Percentiles rank a stretch among this genome's conserved stretches.
phyloP scores from a whole-genome alignment of 1,140 invertebrate genomes.

The Nasonia vitripennis region DNA sequence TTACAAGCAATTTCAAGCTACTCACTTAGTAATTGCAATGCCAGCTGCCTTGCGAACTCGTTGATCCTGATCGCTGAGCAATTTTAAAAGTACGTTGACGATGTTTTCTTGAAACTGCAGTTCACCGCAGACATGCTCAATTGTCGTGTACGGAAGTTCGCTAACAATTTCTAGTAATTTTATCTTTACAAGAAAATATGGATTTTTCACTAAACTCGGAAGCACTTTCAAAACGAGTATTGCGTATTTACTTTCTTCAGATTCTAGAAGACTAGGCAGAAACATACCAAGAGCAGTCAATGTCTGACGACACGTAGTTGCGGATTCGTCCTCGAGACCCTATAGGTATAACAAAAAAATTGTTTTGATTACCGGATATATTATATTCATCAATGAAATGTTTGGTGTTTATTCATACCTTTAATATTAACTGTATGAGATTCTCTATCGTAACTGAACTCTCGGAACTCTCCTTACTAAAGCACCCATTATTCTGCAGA shows the following conservation, averaged over 20 bases:
- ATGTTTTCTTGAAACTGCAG: slow-evolving; percentile 78
- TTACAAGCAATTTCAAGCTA: slow-evolving; percentile 19
- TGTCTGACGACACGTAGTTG: slow-evolving; percentile 81
- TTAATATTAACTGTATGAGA: slow-evolving; percentile 75
- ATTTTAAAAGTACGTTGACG: slow-evolving; percentile 78
- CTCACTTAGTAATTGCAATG: slow-evolving; percentile 82
- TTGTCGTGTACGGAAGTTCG: slow-evolving; percentile 76
- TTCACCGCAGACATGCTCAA: slow-evolving; percentile 72
- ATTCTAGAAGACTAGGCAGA: slow-evolving; percentile 79
- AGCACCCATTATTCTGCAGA: slow-evolving; percentile 76
- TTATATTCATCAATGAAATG: not conserved
- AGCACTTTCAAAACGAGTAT: slow-evolving; percentile 79
- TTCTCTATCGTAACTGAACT: slow-evolving; percentile 68
- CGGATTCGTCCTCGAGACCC: slow-evolving; percentile 82
- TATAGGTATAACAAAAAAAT: slow-evolving; percentile 71
- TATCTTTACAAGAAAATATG: slow-evolving; percentile 92
- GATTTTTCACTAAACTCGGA: slow-evolving; percentile 81
- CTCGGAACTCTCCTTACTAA: slow-evolving; percentile 62
- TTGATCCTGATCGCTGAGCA: slow-evolving; percentile 85
- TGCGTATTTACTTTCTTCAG: slow-evolving; percentile 73
- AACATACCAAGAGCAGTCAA: slow-evolving; percentile 78
- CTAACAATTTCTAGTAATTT: slow-evolving; percentile 80
- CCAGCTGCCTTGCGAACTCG: slow-evolving; percentile 85
- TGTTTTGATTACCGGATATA: slow-evolving; percentile 12
- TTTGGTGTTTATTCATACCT: slow-evolving; percentile 67